phyloP scores from a whole-genome alignment of 2,888 invertebrate genomes.

The Clusia tigrina region DNA sequence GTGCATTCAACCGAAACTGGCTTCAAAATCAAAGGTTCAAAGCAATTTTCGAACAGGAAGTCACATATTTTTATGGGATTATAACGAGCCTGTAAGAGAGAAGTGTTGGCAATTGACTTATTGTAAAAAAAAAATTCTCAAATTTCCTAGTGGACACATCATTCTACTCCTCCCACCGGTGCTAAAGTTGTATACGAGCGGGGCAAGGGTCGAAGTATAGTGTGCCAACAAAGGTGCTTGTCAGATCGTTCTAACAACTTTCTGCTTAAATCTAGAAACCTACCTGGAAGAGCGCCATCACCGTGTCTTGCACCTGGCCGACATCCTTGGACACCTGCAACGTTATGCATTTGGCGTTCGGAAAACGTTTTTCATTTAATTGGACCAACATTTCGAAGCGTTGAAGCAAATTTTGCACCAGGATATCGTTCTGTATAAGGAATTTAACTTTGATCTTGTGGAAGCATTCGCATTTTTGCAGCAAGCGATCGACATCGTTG shows the following conservation, averaged over 20 bases:
- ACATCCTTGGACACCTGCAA: slow-evolving; percentile 57
- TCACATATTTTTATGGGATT: slow-evolving; percentile 58
- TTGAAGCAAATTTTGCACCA: slow-evolving; percentile 58
- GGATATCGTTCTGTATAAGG: slow-evolving; percentile 56
- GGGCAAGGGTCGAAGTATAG: too few species aligned
- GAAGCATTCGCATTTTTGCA: slow-evolving; percentile 57
- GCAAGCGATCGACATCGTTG: slow-evolving; percentile 51
- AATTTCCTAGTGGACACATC: not conserved
- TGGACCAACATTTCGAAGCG: slow-evolving; percentile 61
- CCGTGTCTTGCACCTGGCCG: slow-evolving; percentile 55
- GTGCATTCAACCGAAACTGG: slow-evolving; percentile 58
- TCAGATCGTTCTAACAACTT: not conserved
- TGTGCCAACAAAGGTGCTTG: too few species aligned
- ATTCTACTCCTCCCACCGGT: too few species aligned
- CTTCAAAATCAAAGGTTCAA: slow-evolving; percentile 58
- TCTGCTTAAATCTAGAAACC: slow-evolving; percentile 26
- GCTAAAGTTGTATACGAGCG: too few species aligned
- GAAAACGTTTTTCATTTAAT: slow-evolving; percentile 58
- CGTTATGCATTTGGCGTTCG: slow-evolving; percentile 58
- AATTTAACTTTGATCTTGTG: slow-evolving; percentile 60
- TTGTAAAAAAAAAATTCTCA: slow-evolving; percentile 10
- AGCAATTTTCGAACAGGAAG: slow-evolving; percentile 60
- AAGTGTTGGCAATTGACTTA: too few species aligned
- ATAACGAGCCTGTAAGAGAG: slow-evolving; percentile 54
- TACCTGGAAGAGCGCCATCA: slow-evolving; percentile 57